These are phyloP conservation scores for Falco rusticolus DNA, from an alignment of 2,797 vertebrate species.

Conservation along the genomic window DNA sequence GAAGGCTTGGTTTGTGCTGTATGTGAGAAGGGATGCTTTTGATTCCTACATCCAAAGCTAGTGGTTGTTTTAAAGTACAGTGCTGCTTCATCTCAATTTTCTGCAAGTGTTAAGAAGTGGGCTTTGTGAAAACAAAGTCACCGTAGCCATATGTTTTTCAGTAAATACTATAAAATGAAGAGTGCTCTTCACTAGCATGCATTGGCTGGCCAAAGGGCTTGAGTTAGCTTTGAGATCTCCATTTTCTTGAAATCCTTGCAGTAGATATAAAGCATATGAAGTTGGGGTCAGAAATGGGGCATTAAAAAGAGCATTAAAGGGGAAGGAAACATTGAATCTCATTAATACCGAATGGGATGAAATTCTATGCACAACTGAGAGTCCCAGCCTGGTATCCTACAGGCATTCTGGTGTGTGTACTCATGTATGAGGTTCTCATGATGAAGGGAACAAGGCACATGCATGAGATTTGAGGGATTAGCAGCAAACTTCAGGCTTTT, in stretches of 20 bases:
- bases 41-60: neutral
- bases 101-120: neutral
- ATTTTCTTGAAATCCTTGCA: neutral
- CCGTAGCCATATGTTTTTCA: neutral
- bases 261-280: neutral
- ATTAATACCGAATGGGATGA: neutral
- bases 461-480: slow-evolving; percentile 43
- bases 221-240: neutral
- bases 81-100: neutral
- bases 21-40: neutral
- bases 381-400: neutral
- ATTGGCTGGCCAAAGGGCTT: neutral
- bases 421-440: neutral
- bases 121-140: neutral
- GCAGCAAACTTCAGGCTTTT: slow-evolving; percentile 17
- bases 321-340: neutral
- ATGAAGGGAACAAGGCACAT: slow-evolving; percentile 13
- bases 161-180: neutral
- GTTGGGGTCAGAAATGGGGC: neutral
- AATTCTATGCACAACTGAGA: neutral
- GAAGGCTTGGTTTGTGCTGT: neutral
- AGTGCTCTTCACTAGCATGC: neutral
- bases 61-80: neutral
- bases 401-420: neutral
- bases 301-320: neutral